These are phyloP conservation scores for Callorhinus ursinus DNA, from an alignment of 2,113 vertebrate genomes.

Conservation along the genomic window DNA sequence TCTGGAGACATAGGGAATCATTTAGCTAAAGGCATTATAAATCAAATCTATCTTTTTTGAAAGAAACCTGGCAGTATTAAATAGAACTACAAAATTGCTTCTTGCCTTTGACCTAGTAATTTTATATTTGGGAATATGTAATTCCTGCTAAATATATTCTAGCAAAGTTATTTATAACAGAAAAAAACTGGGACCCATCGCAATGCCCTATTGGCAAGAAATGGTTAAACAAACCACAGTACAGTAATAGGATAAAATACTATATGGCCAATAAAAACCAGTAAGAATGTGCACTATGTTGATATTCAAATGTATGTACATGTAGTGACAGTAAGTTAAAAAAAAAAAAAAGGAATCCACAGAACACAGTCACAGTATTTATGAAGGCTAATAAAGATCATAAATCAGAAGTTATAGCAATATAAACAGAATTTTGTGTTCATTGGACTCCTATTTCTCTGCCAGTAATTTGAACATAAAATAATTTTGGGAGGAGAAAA, in stretches of 20 bases:
- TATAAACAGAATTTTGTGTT: conserved; percentile 27
- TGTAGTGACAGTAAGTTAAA: background rate
- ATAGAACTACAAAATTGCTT: background rate
- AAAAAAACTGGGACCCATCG: background rate
- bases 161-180: background rate
- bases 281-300: background rate
- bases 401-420: conserved; percentile 12
- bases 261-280: background rate
- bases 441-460: background rate
- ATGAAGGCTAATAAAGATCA: conserved; percentile 16
- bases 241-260: background rate
- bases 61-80: conserved; percentile 20
- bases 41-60: background rate
- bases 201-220: background rate
- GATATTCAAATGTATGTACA: background rate
- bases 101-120: background rate
- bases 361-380: background rate
- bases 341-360: conserved; percentile 2
- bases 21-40: background rate
- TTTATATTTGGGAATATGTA: conserved; percentile 37
- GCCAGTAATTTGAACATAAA: conserved; percentile 12
- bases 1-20: background rate
- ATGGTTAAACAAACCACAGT: background rate
- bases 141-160: conserved; percentile 34
- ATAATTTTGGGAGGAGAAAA: conserved; percentile 34